These are phyloP conservation scores for Syrista parreyssii DNA, from an alignment of 2,888 invertebrate genomes.

Conservation along the genomic window DNA sequence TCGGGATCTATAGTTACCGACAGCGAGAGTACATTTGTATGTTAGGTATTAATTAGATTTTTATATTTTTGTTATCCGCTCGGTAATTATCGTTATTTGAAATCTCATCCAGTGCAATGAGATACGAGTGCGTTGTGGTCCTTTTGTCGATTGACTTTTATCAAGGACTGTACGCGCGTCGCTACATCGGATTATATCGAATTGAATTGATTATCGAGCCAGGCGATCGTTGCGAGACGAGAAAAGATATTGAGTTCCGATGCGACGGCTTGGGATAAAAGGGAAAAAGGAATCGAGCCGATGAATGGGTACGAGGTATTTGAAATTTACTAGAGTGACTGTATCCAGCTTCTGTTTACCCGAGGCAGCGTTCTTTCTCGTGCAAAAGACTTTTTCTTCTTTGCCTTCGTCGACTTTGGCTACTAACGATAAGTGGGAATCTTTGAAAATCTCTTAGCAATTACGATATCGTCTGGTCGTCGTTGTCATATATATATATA, in stretches of 20 bases:
- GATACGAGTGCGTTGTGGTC: background rate
- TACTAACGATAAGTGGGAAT: background rate
- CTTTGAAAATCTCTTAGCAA: background rate
- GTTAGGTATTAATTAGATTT: too few species aligned
- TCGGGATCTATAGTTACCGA: too few species aligned
- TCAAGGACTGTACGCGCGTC: background rate
- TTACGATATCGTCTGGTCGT: background rate
- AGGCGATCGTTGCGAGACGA: background rate
- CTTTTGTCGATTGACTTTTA: background rate
- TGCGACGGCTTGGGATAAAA: background rate
- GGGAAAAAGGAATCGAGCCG: background rate
- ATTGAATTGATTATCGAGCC: slow-evolving; percentile 2
- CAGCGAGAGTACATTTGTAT: too few species aligned
- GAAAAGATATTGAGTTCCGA: background rate
- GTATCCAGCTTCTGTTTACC: background rate
- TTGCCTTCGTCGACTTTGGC: background rate
- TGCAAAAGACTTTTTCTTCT: background rate
- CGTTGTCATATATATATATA: background rate
- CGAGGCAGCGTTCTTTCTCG: background rate
- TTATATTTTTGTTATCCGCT: background rate
- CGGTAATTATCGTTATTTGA: too few species aligned
- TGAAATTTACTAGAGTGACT: background rate
- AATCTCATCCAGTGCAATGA: too few species aligned
- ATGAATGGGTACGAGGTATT: background rate
- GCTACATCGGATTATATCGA: background rate